Evolutionary conservation across 2,113 vertebrate genomes (phyloP).

Genomic region (Origma solitaria): DNA sequence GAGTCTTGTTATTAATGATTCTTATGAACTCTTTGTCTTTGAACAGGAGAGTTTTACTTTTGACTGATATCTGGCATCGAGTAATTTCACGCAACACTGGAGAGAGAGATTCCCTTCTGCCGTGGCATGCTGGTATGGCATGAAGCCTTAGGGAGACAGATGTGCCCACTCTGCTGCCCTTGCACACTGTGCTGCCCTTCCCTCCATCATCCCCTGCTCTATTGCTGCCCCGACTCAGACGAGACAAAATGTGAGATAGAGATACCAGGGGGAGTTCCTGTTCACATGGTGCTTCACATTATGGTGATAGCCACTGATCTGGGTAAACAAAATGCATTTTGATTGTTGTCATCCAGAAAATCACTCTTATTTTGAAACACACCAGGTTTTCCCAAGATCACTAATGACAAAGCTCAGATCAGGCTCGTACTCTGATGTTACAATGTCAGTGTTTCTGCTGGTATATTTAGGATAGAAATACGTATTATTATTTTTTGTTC

Average conservation of each 20-base stretch:
- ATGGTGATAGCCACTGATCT: background rate
- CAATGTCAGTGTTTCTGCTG: background rate
- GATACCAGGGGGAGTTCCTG: background rate
- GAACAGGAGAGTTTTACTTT: background rate
- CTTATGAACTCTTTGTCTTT: background rate
- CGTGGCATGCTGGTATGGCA: background rate
- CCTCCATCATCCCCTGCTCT: background rate
- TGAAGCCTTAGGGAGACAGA: background rate
- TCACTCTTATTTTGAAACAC: background rate
- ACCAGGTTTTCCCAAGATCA: background rate
- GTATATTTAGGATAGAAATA: background rate
- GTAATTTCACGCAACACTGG: background rate
- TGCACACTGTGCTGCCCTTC: background rate
- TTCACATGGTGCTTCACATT: background rate
- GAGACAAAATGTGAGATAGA: rapidly evolving
- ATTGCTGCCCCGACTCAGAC: rapidly evolving
- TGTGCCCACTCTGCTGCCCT: background rate
- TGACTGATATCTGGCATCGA: background rate
- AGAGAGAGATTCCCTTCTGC: background rate
- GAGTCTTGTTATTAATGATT: background rate
- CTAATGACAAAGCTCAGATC: background rate
- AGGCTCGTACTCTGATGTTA: background rate
- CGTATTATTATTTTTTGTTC: background rate
- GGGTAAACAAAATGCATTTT: background rate
- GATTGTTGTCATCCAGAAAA: background rate